Conservation (phyloP, 2,888 invertebrate species). For the Proisotoma minuta region DNA sequence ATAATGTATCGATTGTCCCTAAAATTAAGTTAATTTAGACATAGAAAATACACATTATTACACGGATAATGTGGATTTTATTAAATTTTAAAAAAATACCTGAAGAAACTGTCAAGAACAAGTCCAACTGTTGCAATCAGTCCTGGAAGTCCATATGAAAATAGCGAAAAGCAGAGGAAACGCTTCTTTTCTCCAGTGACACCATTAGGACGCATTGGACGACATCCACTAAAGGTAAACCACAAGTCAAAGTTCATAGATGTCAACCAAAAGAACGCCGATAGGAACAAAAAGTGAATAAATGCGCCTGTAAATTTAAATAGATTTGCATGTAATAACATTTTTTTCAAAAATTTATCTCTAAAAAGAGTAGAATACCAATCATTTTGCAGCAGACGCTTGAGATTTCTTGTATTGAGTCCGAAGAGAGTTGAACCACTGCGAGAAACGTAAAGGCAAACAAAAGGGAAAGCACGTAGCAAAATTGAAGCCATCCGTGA, state of each 20-base stretch:
- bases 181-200: constrained; percentile 45
- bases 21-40: constrained; percentile 52
- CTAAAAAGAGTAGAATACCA: constrained; percentile 29
- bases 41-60: not conserved
- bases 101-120: constrained; percentile 38
- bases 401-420: constrained; percentile 34
- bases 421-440: constrained; percentile 39
- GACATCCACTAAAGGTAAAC: constrained; percentile 67
- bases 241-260: constrained; percentile 93
- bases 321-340: not conserved
- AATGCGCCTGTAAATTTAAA: constrained; percentile 63
- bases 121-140: constrained; percentile 44
- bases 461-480: constrained; percentile 42
- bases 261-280: constrained; percentile 89
- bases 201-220: constrained; percentile 43
- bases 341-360: not conserved
- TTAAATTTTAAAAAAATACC: constrained; percentile 20
- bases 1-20: constrained; percentile 61
- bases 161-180: constrained; percentile 41
- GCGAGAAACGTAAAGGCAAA: constrained; percentile 41
- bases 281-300: constrained; percentile 82
- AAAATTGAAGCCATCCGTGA: constrained; percentile 47
- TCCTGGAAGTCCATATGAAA: constrained; percentile 43
- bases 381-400: constrained; percentile 41
- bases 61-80: too few relatives aligned